A percentile compares a stretch with the other conserved stretches of the same genome.
These are phyloP conservation scores for Coregonus clupeaformis DNA, from an alignment of 2,113 vertebrate genomes.

Conservation along the genomic window DNA sequence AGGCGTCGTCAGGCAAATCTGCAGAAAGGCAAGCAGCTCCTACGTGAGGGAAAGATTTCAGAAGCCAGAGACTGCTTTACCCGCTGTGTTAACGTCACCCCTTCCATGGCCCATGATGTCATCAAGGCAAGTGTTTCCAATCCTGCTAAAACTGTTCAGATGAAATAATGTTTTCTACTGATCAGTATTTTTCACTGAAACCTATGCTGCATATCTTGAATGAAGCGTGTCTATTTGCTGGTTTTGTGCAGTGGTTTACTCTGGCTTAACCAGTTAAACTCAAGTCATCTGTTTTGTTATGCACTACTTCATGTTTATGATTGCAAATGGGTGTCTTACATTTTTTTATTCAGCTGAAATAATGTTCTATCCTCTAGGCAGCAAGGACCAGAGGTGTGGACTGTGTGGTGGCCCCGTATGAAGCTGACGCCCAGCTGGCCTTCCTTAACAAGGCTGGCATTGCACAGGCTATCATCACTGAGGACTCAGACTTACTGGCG, in stretches of 20 bases:
- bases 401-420: constrained; percentile 95
- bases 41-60: constrained; percentile 87
- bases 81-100: constrained; percentile 87
- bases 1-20: constrained; percentile 88
- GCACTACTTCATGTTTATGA: neutral
- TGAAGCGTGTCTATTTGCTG: no score
- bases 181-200: neutral
- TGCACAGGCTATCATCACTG: constrained; percentile 91
- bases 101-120: constrained; percentile 88
- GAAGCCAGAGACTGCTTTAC: constrained; percentile 93
- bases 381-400: constrained; percentile 86
- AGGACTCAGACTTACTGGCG: constrained; percentile 95
- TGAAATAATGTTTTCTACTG: neutral
- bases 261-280: neutral
- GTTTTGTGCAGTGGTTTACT: no score
- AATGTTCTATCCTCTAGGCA: constrained; percentile 65
- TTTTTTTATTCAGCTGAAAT: neutral
- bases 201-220: neutral
- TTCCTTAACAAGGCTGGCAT: constrained; percentile 88
- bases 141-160: neutral
- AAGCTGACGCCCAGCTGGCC: constrained; percentile 95
- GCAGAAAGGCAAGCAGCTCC: constrained; percentile 86
- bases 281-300: neutral
- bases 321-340: neutral
- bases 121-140: constrained; percentile 80